Percentiles rank a stretch among this genome's conserved stretches.
Conservation (phyloP, 2,113 vertebrate genomes). For the Pterocles orientalis region DNA sequence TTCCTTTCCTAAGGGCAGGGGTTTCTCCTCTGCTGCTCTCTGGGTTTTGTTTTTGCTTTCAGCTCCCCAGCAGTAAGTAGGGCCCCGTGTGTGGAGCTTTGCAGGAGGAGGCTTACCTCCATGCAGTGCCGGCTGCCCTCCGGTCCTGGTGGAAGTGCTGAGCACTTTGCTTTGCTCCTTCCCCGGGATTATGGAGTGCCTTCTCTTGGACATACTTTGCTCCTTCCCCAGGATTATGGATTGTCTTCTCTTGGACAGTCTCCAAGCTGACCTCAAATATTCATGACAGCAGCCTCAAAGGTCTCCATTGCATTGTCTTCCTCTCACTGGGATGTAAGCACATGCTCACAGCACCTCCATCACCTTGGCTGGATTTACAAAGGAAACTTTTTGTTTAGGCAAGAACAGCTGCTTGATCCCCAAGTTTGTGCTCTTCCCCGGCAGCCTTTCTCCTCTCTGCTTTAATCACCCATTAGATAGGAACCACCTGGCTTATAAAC, state of each 20-base stretch:
- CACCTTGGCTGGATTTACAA: neutral
- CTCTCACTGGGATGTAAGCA: neutral
- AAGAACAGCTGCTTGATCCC: neutral
- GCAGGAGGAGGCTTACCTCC: neutral
- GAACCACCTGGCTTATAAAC: neutral
- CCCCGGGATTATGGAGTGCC: fast-evolving
- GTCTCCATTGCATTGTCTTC: neutral
- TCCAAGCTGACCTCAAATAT: neutral
- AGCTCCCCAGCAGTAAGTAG: neutral
- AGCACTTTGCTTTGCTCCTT: neutral
- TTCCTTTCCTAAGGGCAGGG: neutral
- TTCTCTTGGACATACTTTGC: neutral
- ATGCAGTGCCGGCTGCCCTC: too few species aligned
- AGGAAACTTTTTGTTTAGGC: neutral
- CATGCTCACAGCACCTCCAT: neutral
- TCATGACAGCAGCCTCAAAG: neutral
- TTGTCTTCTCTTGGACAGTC: fast-evolving
- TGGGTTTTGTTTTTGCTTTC: neutral
- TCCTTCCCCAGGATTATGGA: fast-evolving
- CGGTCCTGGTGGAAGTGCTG: fast-evolving
- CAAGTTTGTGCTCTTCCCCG: neutral
- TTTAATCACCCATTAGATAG: fast-evolving
- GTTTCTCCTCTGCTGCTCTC: neutral
- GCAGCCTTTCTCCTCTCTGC: neutral
- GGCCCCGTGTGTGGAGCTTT: fast-evolving